Evolutionary conservation across 64 coral and sea anemone genomes (phyloP).

Genomic region (Pocillopora verrucosa): DNA sequence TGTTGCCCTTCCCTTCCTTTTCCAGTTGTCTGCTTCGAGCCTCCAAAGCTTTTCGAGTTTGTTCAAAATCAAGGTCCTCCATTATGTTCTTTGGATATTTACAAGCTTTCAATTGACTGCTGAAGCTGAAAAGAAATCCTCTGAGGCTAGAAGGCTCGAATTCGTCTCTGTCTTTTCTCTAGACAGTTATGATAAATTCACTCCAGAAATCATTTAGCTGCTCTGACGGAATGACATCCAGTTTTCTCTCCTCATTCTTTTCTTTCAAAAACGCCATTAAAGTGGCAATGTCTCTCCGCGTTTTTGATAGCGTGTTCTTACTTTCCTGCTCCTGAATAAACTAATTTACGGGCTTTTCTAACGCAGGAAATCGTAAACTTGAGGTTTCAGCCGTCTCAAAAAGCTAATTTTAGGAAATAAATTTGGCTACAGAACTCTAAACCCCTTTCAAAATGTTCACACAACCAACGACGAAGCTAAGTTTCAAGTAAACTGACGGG

Average conservation of each 20-base stretch:
- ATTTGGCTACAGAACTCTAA: too few species aligned
- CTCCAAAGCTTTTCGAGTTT: conserved; percentile 3
- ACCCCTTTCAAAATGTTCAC: too few species aligned
- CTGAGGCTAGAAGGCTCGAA: conserved; percentile 43
- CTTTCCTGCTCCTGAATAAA: conserved; percentile 38
- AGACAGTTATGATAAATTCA: conserved; percentile 16
- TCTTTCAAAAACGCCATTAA: conserved; percentile 13
- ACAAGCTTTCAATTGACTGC: conserved; percentile 19
- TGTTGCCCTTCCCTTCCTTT: conserved; percentile 26
- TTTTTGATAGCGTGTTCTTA: conserved; percentile 49
- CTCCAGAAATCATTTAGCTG: conserved; percentile 11
- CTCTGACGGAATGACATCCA: conserved; percentile 39
- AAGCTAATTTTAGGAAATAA: too few species aligned
- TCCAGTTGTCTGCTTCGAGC: conserved; percentile 19
- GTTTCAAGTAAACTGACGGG: too few species aligned
- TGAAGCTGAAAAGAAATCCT: conserved; percentile 48
- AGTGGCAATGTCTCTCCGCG: conserved; percentile 2
- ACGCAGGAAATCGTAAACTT: too few species aligned
- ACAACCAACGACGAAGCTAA: too few species aligned
- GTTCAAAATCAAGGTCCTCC: conserved; percentile 10
- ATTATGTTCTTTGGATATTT: conserved; percentile 36
- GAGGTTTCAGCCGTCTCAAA: too few species aligned
- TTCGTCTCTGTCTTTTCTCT: conserved; percentile 33
- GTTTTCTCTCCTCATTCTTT: conserved; percentile 22
- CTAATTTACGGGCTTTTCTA: too few species aligned